Conservation (phyloP, 2,113 vertebrate species). For the Okapia johnstoni region DNA sequence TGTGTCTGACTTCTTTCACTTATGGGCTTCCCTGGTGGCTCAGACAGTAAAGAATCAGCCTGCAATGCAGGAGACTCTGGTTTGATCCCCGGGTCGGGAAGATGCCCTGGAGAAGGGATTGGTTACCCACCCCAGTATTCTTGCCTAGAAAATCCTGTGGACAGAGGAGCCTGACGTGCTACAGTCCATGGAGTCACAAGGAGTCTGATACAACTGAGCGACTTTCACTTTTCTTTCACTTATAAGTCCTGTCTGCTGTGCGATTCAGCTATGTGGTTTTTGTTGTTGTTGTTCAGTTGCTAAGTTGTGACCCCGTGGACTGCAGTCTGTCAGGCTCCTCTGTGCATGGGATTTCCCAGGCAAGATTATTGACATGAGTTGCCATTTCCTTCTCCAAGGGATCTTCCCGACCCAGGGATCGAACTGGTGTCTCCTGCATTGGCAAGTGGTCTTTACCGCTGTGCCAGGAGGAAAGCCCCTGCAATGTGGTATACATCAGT, state of each 20-base stretch:
- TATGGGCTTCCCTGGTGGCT: background rate
- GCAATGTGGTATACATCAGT: background rate
- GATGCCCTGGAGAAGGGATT: background rate
- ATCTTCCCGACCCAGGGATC: background rate
- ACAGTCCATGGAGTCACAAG: background rate
- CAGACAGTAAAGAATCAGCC: background rate
- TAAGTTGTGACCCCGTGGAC: background rate
- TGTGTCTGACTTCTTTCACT: background rate
- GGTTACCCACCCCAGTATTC: background rate
- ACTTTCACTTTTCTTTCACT: background rate
- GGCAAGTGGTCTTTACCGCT: background rate
- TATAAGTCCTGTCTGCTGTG: background rate
- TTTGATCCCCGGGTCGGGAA: background rate
- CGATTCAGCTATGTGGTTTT: background rate
- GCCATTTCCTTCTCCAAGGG: background rate
- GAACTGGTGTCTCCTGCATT: background rate
- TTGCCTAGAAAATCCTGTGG: background rate
- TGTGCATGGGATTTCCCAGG: background rate
- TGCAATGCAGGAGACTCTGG: background rate
- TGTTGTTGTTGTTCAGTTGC: background rate
- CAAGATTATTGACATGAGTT: background rate
- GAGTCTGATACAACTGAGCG: background rate
- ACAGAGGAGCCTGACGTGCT: background rate
- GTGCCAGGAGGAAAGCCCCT: background rate
- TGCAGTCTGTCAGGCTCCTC: background rate